phyloP scores from a whole-genome alignment of 2,797 vertebrate genomes.

The Choloepus didactylus region DNA sequence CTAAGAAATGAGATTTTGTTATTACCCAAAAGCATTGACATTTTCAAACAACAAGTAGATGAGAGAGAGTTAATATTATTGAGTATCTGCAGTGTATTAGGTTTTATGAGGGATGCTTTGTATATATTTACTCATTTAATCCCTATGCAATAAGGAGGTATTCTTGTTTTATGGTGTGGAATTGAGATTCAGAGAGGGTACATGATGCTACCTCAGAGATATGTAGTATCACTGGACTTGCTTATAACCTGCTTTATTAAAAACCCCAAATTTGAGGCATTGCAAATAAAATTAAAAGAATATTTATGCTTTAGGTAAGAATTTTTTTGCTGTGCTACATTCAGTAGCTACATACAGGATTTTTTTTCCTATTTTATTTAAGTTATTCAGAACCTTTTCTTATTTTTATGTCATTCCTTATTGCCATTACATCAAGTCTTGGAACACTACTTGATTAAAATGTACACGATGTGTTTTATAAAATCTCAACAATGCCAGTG shows the following conservation, averaged over 20 bases:
- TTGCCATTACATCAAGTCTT: background rate
- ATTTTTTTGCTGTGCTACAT: slow-evolving; percentile 32
- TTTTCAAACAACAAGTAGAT: background rate
- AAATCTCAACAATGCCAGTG: slow-evolving; percentile 1
- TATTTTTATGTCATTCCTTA: background rate
- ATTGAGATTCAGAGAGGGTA: background rate
- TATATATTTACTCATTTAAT: background rate
- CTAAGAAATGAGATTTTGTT: slow-evolving; percentile 45
- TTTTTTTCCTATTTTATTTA: background rate
- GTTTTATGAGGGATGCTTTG: background rate
- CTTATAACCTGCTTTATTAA: slow-evolving; percentile 10
- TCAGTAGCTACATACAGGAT: background rate
- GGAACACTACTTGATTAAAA: background rate
- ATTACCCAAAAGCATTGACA: background rate
- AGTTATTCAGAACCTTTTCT: background rate
- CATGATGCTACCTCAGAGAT: background rate
- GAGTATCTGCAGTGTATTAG: background rate
- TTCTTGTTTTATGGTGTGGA: background rate
- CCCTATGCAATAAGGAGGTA: background rate
- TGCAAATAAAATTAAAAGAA: background rate
- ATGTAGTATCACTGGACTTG: background rate
- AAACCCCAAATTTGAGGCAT: background rate
- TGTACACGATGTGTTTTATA: background rate
- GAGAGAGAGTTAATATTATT: background rate
- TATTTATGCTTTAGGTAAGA: slow-evolving; percentile 22